Conservation (phyloP, 2,888 invertebrate genomes). For the Perdita meconis region DNA sequence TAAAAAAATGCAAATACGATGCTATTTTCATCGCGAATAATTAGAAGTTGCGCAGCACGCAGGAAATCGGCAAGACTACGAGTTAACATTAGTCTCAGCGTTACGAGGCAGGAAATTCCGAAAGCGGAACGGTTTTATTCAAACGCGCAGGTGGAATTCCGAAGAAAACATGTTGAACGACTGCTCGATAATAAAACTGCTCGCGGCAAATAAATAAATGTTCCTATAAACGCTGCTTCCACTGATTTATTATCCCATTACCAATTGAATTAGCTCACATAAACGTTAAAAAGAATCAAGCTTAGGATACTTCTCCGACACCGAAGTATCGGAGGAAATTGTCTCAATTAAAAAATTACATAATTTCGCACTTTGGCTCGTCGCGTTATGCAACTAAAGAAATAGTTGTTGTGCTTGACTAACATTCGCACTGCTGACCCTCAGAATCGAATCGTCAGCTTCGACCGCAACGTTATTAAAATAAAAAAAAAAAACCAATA, state of each 20-base stretch:
- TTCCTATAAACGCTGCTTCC: neutral
- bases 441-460: too few relatives aligned
- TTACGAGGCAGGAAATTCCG: neutral
- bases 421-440: too few relatives aligned
- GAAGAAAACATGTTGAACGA: neutral
- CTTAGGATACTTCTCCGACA: too few relatives aligned
- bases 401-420: too few relatives aligned
- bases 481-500: too few relatives aligned
- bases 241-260: too few relatives aligned
- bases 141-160: neutral
- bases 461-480: too few relatives aligned
- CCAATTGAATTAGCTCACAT: neutral
- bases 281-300: too few relatives aligned
- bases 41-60: neutral
- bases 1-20: neutral
- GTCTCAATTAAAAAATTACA: too few relatives aligned
- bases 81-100: slow-evolving; percentile 5
- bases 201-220: neutral
- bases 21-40: neutral
- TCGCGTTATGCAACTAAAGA: too few relatives aligned
- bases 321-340: too few relatives aligned
- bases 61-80: slow-evolving; percentile 5
- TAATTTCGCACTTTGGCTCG: too few relatives aligned
- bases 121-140: neutral
- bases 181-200: neutral